Percentiles rank a stretch among this genome's conserved stretches.
Evolutionary conservation across 1,140 invertebrate species (phyloP).

Genomic region (Adelges cooleyi): DNA sequence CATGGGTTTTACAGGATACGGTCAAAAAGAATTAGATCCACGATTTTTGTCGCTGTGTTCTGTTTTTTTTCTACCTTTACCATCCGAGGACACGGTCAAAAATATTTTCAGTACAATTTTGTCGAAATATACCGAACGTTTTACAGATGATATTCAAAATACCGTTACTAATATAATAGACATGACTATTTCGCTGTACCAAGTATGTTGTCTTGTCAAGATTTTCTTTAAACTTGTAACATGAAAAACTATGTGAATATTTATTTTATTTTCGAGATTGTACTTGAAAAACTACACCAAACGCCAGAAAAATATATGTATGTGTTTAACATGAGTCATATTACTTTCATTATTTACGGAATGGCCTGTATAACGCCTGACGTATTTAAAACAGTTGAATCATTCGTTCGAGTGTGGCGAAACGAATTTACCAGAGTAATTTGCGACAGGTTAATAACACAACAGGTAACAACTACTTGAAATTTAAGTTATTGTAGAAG

Average conservation of each 20-base stretch:
- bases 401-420: constrained; percentile 72
- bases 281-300: constrained; percentile 66
- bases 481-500: too few relatives aligned
- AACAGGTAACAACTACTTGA: constrained; percentile 42
- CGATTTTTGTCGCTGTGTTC: constrained; percentile 40
- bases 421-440: constrained; percentile 79
- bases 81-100: constrained; percentile 58
- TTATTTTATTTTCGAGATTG: constrained; percentile 43
- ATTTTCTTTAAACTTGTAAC: background rate
- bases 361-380: constrained; percentile 58
- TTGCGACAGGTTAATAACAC: constrained; percentile 68
- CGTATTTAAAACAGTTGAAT: constrained; percentile 46
- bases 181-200: constrained; percentile 72
- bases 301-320: constrained; percentile 89
- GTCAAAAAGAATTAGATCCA: constrained; percentile 77
- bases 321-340: constrained; percentile 82
- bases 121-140: constrained; percentile 58
- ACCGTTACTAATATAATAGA: constrained; percentile 54
- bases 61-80: constrained; percentile 72
- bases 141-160: constrained; percentile 50
- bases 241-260: background rate
- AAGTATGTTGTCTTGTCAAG: constrained; percentile 41
- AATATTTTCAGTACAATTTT: constrained; percentile 78
- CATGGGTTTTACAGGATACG: constrained; percentile 71
- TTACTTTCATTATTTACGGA: constrained; percentile 69